Base-by-base conservation (phyloP, 2,113 vertebrate species). In the Salvelinus fontinalis region DNA sequence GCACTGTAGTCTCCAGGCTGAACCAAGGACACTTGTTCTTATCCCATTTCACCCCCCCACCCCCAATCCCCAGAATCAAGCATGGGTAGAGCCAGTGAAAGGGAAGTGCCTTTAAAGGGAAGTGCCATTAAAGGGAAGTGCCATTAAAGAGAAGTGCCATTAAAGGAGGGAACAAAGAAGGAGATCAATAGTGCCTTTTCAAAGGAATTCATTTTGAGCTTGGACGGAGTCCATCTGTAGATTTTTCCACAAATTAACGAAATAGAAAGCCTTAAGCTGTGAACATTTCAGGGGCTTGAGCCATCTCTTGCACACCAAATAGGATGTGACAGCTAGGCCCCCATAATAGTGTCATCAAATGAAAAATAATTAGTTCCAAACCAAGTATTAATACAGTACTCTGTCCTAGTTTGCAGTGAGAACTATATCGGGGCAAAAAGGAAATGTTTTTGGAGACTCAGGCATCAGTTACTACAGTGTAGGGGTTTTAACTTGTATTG, bases 201-300 rank as follows among this genome's bases (percentile, higher is more conserved):
- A 94, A 90, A 87, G 73, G 79, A 91, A 93, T 94, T 94, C 75
- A 91, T 94, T 94, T 95, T 94, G 86, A 93, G 84, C 89, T 92
- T 90, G 90, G 90, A 91, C 87, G 87, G 81, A 83, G 92, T 92
- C 88, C 85, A 91, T 94, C 83, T 93, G 93, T 93, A 94, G 90
- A 93, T 94, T 93, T 79, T 75, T 82, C 77, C 89, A 87, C 85
- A 95, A 93, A 95, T 94, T 94, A 95, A 94, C 89, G 85, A 78
- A 89, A 87, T 88, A 89, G 93, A 89, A 94, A 93, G 88, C 92
- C 87, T 88, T 88, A 92, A 91, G 67, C 83, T 89, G 86, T 87
- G 91, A 92, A 89, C 94, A 90, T 80, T n/a, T 91, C 85, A 91
- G 87, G 90, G 92, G 91, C 91, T 86, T 84, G 88, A 91, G 87